phyloP scores from a whole-genome alignment of 2,797 vertebrate genomes.

The Pitangus sulphuratus region DNA sequence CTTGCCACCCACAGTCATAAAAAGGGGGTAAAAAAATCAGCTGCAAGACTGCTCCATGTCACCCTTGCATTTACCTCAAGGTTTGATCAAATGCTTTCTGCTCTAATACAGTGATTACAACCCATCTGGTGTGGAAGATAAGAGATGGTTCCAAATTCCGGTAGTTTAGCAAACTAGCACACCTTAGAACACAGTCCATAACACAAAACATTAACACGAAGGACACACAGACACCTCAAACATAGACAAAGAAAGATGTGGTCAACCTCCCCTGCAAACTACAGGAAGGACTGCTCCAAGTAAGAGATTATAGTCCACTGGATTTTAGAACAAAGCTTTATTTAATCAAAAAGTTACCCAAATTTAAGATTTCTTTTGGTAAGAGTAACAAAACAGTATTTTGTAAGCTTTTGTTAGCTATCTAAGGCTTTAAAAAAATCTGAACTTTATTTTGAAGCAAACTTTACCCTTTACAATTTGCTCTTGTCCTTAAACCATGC shows the following conservation, averaged over 20 bases:
- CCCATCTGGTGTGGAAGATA: background rate
- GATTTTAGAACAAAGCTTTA: background rate
- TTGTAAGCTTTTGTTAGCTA: background rate
- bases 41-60: background rate
- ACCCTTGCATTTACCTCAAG: background rate
- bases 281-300: background rate
- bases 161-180: background rate
- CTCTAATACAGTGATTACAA: background rate
- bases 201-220: background rate
- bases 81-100: background rate
- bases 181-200: background rate
- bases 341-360: background rate
- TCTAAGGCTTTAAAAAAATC: background rate
- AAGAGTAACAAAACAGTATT: background rate
- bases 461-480: background rate
- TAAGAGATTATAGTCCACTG: background rate
- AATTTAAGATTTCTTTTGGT: background rate
- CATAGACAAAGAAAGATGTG: background rate
- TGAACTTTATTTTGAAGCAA: background rate
- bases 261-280: background rate
- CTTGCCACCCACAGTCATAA: background rate
- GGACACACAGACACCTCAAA: background rate
- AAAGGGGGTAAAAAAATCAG: background rate
- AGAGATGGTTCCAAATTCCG: background rate
- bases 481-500: background rate